Base-by-base conservation (phyloP, 2,797 vertebrate species). In the Acrocephalus scirpaceus region DNA sequence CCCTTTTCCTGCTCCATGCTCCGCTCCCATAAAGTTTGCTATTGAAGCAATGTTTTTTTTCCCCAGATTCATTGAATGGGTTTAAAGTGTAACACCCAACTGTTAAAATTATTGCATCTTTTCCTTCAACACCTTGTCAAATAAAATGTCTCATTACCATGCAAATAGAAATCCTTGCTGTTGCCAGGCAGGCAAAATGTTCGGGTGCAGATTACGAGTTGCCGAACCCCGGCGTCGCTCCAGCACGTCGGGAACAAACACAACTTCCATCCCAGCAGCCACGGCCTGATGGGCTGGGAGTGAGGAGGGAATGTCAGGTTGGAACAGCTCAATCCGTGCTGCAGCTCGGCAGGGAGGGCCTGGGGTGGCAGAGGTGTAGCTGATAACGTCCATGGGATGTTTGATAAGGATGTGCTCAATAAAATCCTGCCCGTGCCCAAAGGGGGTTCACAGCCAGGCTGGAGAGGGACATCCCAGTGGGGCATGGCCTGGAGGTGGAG, bases 141-240 rank as follows among this genome's bases (percentile, higher is more conserved):
- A 95, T 84, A 34, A 92, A 95, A 95, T 89, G 93, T 95, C 94
- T 96, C 90, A 94, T 97, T 94, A 97, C 95, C 93, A 96, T 95
- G 93, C 93, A 95, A 97, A 95, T 93, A 61, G 96, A 89, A 95
- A 82, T 76, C 10, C 6, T 67, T n/a, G 69, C 86, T 44, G n/a
- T 91, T 92, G 90, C 91, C 82, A 80, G 58, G 91, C 91, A 62
- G 88, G 86, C 78, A 26, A 32, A 86, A 69, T 32, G 76, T 88
- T 88, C 5, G 85, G 3, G 29, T 54, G 48, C 73, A 32, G 72
- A 84, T 95, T 80, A 40, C 90, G 34, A 47, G 82, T 88, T 69
- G 57, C 65, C 44, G 91, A 84, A 66, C 85, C 72, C 23, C 69
- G 17, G 81, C 48, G 2, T 30, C 36, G 29, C 20, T 13, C 70